Percentiles rank a stretch among this genome's conserved stretches.
Conservation (phyloP, 1,140 invertebrate genomes). For the Agraylea sexmaculata region DNA sequence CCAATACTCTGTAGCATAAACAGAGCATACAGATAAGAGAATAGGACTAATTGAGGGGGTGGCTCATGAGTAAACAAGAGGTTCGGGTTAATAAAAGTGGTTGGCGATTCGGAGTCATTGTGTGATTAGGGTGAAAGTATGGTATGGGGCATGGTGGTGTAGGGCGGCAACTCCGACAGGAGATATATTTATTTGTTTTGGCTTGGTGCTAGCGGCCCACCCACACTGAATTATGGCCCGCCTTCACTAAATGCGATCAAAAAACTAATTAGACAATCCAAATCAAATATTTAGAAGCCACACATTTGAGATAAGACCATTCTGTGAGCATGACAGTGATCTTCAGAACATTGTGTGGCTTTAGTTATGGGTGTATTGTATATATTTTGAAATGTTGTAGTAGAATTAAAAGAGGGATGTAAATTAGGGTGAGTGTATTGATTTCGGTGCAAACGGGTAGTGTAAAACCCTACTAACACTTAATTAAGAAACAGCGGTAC, state of each 20-base stretch:
- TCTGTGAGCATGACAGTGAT: too few relatives aligned
- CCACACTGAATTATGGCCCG: slow-evolving; percentile 8
- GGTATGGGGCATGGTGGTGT: too few relatives aligned
- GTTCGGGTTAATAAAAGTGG: too few relatives aligned
- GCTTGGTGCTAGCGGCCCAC: slow-evolving; percentile 6
- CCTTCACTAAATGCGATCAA: slow-evolving; percentile 10
- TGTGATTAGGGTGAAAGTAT: too few relatives aligned
- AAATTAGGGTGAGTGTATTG: background rate
- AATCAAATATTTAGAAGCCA: slow-evolving; percentile 16
- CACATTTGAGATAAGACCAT: too few relatives aligned
- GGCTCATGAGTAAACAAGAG: too few relatives aligned
- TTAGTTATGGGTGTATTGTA: background rate
- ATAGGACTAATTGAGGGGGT: too few relatives aligned
- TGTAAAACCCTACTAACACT: slow-evolving; percentile 5
- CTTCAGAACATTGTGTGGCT: background rate
- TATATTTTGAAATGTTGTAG: background rate
- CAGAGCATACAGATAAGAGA: too few relatives aligned
- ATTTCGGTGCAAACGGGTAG: background rate
- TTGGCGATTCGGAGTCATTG: too few relatives aligned
- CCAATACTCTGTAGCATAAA: too few relatives aligned
- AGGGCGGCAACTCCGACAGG: too few relatives aligned
- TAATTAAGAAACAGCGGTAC: slow-evolving; percentile 19
- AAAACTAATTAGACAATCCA: slow-evolving; percentile 17
- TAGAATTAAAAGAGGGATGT: background rate
- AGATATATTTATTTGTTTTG: slow-evolving; percentile 14